These are phyloP conservation scores for Aricia agestis DNA, from an alignment of 1,140 invertebrate genomes.

Conservation along the genomic window DNA sequence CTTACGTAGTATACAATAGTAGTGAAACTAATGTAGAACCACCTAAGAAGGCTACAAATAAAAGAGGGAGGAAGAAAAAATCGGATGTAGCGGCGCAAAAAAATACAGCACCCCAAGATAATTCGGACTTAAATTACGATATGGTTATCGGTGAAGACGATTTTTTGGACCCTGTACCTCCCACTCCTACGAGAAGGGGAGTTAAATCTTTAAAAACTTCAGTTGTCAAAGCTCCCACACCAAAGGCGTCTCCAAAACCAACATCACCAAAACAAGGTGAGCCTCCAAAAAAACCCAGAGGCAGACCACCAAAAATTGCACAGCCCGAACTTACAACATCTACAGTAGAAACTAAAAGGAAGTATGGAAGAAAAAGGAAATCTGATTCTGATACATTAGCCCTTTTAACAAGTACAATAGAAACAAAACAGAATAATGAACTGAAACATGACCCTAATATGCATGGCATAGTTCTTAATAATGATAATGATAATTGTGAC, in stretches of 20 bases:
- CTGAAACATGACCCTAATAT: slow-evolving; percentile 19
- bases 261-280: neutral
- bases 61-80: slow-evolving; percentile 24
- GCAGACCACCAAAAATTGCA: neutral
- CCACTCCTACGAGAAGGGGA: neutral
- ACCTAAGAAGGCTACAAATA: slow-evolving; percentile 12
- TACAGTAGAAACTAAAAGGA: neutral
- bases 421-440: neutral
- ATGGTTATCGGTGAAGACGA: slow-evolving; percentile 21
- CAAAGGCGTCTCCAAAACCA: neutral
- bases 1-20: neutral
- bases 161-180: neutral
- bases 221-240: neutral
- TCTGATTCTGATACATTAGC: neutral
- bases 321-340: neutral
- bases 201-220: slow-evolving; percentile 1
- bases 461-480: slow-evolving; percentile 33
- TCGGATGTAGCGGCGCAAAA: neutral
- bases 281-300: neutral
- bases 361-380: neutral
- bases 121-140: slow-evolving; percentile 17
- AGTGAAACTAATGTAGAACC: neutral
- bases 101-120: neutral
- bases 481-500: slow-evolving; percentile 5
- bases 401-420: neutral